These are phyloP conservation scores for Bombyx mandarina DNA, from an alignment of 1,140 invertebrate genomes.

Conservation along the genomic window DNA sequence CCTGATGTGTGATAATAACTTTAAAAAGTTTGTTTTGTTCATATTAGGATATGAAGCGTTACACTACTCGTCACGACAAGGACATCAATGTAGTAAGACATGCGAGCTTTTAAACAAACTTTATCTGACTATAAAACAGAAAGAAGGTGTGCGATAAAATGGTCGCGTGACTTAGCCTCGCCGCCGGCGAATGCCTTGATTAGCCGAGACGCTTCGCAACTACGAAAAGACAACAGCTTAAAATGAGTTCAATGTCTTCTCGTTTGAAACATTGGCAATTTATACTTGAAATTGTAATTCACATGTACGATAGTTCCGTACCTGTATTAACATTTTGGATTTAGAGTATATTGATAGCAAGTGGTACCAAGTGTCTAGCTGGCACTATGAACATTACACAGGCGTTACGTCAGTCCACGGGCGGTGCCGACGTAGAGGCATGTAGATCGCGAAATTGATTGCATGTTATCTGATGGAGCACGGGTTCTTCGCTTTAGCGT, in stretches of 20 bases:
- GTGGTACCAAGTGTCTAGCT: constrained; percentile 49
- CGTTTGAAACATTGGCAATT: background rate
- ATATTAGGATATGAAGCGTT: constrained; percentile 40
- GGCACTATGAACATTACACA: constrained; percentile 51
- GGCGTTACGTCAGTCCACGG: constrained; percentile 58
- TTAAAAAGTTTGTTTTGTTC: constrained; percentile 21
- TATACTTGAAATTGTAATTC: constrained; percentile 1
- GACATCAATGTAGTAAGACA: constrained; percentile 55
- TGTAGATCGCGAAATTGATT: constrained; percentile 71
- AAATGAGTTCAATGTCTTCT: constrained; percentile 3
- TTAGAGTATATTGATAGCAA: constrained; percentile 18
- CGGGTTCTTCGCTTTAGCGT: constrained; percentile 62
- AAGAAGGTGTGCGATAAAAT: constrained; percentile 64
- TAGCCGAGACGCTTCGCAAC: constrained; percentile 25
- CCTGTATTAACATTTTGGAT: constrained; percentile 17
- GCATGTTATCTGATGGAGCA: constrained; percentile 67
- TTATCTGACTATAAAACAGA: constrained; percentile 62
- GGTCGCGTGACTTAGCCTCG: constrained; percentile 58
- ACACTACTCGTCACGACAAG: constrained; percentile 55
- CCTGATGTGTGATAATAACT: background rate
- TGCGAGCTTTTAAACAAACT: constrained; percentile 63
- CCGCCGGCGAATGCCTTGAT: constrained; percentile 55
- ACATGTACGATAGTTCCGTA: constrained; percentile 6
- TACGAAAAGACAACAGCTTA: constrained; percentile 12
- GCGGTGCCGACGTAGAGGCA: constrained; percentile 64